Conservation (phyloP, 2,797 vertebrate genomes). For the Choloepus didactylus region DNA sequence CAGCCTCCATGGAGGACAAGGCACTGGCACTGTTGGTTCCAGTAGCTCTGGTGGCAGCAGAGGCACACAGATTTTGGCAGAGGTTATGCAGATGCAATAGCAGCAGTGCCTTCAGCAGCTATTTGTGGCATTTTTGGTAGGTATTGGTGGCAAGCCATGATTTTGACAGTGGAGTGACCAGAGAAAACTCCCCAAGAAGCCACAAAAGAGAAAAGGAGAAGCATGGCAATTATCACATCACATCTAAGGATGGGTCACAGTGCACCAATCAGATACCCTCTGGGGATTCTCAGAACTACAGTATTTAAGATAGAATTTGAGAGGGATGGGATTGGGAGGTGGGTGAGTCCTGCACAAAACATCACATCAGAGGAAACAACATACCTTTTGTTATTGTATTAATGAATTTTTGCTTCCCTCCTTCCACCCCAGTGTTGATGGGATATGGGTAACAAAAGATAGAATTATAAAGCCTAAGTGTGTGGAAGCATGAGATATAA, state of each 20-base stretch:
- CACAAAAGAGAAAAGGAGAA: neutral
- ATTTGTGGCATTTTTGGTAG: neutral
- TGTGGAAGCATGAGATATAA: neutral
- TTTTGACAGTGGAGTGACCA: neutral
- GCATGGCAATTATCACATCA: neutral
- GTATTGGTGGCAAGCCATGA: neutral
- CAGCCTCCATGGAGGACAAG: neutral
- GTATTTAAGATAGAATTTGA: neutral
- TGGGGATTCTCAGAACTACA: neutral
- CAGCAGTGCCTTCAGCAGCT: neutral
- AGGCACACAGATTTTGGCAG: neutral
- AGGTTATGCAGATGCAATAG: neutral
- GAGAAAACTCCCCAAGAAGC: neutral
- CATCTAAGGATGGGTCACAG: neutral
- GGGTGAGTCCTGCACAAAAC: neutral
- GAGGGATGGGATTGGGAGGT: neutral
- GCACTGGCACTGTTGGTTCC: neutral
- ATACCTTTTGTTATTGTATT: neutral
- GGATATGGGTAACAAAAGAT: neutral
- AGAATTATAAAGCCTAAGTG: neutral
- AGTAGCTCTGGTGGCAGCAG: rapidly evolving
- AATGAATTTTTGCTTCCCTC: neutral
- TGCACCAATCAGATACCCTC: neutral
- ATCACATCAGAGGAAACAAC: neutral
- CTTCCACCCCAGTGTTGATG: neutral